phyloP scores from a whole-genome alignment of 2,797 vertebrate species.

The Yasuhikotakia modesta region DNA sequence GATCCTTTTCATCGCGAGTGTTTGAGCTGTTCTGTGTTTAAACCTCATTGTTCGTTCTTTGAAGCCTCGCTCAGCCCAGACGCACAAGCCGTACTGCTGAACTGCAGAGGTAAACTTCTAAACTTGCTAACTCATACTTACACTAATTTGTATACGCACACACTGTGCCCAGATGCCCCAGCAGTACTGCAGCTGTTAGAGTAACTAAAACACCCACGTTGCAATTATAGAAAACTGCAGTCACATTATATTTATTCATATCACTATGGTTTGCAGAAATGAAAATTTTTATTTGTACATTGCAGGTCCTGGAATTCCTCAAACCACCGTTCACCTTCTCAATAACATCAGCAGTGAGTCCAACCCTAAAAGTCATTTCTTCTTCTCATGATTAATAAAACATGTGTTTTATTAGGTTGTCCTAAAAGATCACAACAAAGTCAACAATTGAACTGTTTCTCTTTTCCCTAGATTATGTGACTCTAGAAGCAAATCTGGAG shows the following conservation, averaged over 20 bases:
- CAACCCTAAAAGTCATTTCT: not conserved
- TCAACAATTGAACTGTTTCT: not conserved
- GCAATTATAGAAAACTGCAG: not conserved
- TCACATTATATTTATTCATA: not conserved
- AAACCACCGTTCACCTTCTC: slow-evolving; percentile 48
- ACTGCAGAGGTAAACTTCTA: slow-evolving; percentile 70
- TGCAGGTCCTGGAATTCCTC: slow-evolving; percentile 49
- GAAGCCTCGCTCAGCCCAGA: slow-evolving; percentile 63
- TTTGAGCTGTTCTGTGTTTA: slow-evolving; percentile 73
- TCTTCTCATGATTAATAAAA: not conserved
- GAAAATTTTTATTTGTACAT: slow-evolving; percentile 34
- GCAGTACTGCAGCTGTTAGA: no score
- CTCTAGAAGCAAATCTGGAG: slow-evolving; percentile 65
- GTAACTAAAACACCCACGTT: no score
- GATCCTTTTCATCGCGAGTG: slow-evolving; percentile 65
- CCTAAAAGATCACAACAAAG: not conserved
- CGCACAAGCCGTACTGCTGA: slow-evolving; percentile 68
- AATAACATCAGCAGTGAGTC: slow-evolving; percentile 47
- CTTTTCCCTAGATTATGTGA: slow-evolving; percentile 49
- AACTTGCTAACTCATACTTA: no score
- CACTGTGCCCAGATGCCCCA: no score
- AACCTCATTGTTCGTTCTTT: slow-evolving; percentile 67
- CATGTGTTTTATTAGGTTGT: no score
- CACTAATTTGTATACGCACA: no score
- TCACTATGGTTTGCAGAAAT: not conserved